These are phyloP conservation scores for Phengaris alcon DNA, from an alignment of 2,888 invertebrate species.

Conservation along the genomic window DNA sequence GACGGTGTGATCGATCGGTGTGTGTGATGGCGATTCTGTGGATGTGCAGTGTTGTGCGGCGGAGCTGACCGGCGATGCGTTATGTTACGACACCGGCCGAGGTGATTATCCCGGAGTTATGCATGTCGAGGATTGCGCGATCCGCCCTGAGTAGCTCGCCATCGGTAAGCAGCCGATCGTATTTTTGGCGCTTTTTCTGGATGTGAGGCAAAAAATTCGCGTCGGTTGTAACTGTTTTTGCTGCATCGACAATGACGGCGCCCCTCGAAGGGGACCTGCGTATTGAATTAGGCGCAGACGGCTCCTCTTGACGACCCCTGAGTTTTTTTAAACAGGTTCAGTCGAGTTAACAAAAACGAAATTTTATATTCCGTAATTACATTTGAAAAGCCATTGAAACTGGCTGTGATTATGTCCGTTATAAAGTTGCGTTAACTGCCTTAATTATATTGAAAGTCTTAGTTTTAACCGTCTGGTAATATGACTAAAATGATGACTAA, in stretches of 20 bases:
- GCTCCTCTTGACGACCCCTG: slow-evolving; percentile 38
- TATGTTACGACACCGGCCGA: slow-evolving; percentile 76
- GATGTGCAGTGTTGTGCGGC: slow-evolving; percentile 60
- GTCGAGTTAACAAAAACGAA: slow-evolving; percentile 16
- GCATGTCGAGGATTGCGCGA: slow-evolving; percentile 50
- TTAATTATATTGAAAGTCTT: neutral
- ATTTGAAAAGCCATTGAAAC: slow-evolving; percentile 2
- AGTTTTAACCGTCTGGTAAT: neutral
- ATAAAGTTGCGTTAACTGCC: neutral
- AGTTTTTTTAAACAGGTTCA: slow-evolving; percentile 32
- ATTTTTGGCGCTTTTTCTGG: slow-evolving; percentile 56
- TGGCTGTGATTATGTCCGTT: neutral
- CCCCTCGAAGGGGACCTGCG: slow-evolving; percentile 51
- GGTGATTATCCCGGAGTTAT: slow-evolving; percentile 75
- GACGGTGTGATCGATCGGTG: slow-evolving; percentile 51
- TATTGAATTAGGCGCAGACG: slow-evolving; percentile 51
- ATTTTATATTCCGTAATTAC: slow-evolving; percentile 4
- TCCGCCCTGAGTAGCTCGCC: slow-evolving; percentile 49
- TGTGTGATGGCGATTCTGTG: slow-evolving; percentile 55
- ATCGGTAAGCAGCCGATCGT: slow-evolving; percentile 57
- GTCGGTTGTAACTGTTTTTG: slow-evolving; percentile 46
- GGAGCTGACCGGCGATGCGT: slow-evolving; percentile 76
- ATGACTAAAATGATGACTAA: neutral
- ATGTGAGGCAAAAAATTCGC: slow-evolving; percentile 47
- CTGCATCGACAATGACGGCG: slow-evolving; percentile 65